Percentiles rank a stretch among this genome's conserved stretches.
These are phyloP conservation scores for Drosophila bipectinata DNA, from an alignment of 1,140 invertebrate genomes.

Conservation along the genomic window DNA sequence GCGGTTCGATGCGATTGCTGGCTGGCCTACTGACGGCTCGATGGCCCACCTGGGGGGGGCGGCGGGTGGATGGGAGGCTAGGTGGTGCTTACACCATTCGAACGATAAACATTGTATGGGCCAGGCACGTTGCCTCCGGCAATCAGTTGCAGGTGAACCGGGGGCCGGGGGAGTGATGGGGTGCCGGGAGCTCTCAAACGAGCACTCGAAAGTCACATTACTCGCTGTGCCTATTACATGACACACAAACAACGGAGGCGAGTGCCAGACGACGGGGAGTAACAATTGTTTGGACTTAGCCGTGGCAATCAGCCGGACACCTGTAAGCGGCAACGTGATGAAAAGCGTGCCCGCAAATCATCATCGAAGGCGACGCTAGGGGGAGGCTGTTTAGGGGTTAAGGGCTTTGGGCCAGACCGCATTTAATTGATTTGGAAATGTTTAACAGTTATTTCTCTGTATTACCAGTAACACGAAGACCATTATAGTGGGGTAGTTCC, in stretches of 20 bases:
- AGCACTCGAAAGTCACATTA: slow-evolving; percentile 59
- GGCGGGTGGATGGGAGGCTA: background rate
- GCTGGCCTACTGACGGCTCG: slow-evolving; percentile 69
- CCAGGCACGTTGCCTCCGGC: slow-evolving; percentile 46
- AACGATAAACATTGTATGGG: slow-evolving; percentile 53
- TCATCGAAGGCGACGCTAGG: background rate
- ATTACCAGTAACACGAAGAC: background rate
- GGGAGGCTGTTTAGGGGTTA: background rate
- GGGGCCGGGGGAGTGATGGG: background rate
- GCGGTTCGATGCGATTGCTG: slow-evolving; percentile 64
- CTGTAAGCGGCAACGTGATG: slow-evolving; percentile 55
- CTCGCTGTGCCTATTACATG: slow-evolving; percentile 60
- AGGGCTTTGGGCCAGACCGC: slow-evolving; percentile 10
- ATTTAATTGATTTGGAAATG: slow-evolving; percentile 30
- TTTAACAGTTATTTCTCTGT: slow-evolving; percentile 22
- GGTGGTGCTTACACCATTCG: slow-evolving; percentile 40
- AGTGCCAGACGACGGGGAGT: slow-evolving; percentile 32
- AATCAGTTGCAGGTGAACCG: background rate
- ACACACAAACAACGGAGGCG: slow-evolving; percentile 40
- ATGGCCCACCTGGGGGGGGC: slow-evolving; percentile 10
- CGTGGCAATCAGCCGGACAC: slow-evolving; percentile 47
- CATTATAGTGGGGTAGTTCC: too few relatives aligned
- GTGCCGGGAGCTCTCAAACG: background rate
- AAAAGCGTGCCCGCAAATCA: slow-evolving; percentile 39
- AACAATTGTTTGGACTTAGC: slow-evolving; percentile 45